Percentiles rank a stretch among this genome's conserved stretches.
Evolutionary conservation across 2,113 vertebrate genomes (phyloP).

Genomic region (Ranitomeya imitator): DNA sequence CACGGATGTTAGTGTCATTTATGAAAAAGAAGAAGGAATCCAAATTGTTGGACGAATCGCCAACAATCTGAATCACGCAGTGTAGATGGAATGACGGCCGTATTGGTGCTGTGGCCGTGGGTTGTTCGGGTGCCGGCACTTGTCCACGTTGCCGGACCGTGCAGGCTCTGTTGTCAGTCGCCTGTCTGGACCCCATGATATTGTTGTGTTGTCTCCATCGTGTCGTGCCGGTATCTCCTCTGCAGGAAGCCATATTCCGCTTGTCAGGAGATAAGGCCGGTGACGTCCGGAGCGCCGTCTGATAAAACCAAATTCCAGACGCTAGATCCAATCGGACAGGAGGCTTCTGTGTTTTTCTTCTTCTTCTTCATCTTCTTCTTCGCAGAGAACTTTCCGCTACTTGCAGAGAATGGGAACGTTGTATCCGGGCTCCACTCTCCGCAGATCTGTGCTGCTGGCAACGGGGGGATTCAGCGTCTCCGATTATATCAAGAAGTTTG

Average conservation of each 20-base stretch:
- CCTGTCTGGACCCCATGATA: background rate
- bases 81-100: too few species aligned
- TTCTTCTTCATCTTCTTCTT: too few species aligned
- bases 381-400: constrained; percentile 57
- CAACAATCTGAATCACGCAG: too few species aligned
- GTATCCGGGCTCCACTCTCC: constrained; percentile 66
- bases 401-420: constrained; percentile 76
- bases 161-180: too few species aligned
- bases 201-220: background rate
- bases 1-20: too few species aligned
- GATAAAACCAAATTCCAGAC: constrained; percentile 74
- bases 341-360: constrained; percentile 47
- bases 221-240: constrained; percentile 59
- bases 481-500: constrained; percentile 76
- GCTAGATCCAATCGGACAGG: constrained; percentile 58
- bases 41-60: too few species aligned
- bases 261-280: constrained; percentile 68
- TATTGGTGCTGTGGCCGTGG: too few species aligned
- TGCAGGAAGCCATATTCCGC: constrained; percentile 75
- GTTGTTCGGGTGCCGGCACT: too few species aligned
- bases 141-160: too few species aligned
- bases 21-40: too few species aligned
- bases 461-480: constrained; percentile 76
- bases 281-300: constrained; percentile 68
- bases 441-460: constrained; percentile 68